These are phyloP conservation scores for Sinocyclocheilus maitianheensis DNA, from an alignment of 2,113 vertebrate species.

Conservation along the genomic window DNA sequence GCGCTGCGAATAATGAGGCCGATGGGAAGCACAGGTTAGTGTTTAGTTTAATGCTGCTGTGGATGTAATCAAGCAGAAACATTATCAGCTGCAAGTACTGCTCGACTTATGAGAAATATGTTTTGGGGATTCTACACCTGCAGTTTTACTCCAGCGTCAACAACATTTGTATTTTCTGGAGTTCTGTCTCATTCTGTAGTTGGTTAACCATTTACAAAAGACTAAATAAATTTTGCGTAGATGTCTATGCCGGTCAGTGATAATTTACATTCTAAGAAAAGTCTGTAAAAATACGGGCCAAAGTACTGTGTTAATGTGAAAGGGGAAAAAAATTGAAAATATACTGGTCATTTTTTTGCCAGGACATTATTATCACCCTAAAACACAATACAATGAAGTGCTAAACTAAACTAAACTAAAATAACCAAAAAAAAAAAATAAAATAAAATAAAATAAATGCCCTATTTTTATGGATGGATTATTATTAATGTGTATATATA, in stretches of 20 bases:
- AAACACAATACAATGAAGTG: too few relatives aligned
- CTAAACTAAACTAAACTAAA: too few relatives aligned
- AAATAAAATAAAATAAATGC: too few relatives aligned
- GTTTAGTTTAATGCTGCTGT: constrained; percentile 6
- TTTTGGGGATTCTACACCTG: constrained; percentile 3
- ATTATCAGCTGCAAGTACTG: constrained; percentile 12
- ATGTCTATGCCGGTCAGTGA: not conserved
- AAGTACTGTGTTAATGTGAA: too few relatives aligned
- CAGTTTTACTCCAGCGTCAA: not conserved
- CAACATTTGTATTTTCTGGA: constrained; percentile 1
- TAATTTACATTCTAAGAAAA: not conserved
- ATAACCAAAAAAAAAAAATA: too few relatives aligned
- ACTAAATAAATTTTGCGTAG: not conserved
- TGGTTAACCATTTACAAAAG: too few relatives aligned
- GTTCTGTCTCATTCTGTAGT: not conserved
- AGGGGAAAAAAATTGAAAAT: too few relatives aligned
- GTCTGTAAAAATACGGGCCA: too few relatives aligned
- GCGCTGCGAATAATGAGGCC: constrained; percentile 7
- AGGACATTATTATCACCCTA: too few relatives aligned
- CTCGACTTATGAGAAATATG: not conserved
- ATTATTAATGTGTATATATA: too few relatives aligned
- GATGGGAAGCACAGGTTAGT: not conserved
- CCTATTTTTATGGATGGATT: too few relatives aligned
- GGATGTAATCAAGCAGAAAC: constrained; percentile 21
- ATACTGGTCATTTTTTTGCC: too few relatives aligned